Conservation (phyloP, 2,113 vertebrate genomes). For the Lepus americanus region DNA sequence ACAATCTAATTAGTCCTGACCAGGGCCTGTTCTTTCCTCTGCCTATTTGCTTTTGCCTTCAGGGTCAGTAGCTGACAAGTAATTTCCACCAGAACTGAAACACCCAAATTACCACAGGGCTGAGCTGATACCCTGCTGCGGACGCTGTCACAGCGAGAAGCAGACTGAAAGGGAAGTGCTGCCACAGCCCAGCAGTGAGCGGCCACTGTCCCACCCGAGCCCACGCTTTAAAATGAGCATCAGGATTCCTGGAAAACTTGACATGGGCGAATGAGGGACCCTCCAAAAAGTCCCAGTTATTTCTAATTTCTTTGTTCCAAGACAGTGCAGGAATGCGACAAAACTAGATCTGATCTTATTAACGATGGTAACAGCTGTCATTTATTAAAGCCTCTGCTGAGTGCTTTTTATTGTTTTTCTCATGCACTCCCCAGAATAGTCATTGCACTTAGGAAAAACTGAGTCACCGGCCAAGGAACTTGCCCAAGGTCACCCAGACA, state of each 20-base stretch:
- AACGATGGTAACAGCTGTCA: background rate
- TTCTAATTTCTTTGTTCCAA: background rate
- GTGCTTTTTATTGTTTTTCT: background rate
- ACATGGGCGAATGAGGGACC: background rate
- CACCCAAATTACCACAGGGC: background rate
- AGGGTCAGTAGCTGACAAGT: conserved; percentile 49
- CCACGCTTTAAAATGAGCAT: background rate
- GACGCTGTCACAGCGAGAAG: background rate
- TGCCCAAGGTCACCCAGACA: background rate
- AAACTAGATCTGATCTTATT: background rate
- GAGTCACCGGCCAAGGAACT: background rate
- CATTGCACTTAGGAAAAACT: background rate
- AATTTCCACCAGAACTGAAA: conserved; percentile 22
- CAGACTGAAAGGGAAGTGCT: background rate
- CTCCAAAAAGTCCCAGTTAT: background rate
- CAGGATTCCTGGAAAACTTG: too few relatives aligned
- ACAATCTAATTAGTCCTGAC: conserved; percentile 44
- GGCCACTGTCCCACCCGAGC: background rate
- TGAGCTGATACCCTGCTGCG: background rate
- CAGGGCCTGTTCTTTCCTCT: conserved; percentile 28
- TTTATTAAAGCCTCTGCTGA: background rate
- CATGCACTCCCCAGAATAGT: background rate
- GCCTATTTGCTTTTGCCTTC: conserved; percentile 58
- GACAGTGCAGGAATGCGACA: background rate
- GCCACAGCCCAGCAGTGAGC: background rate